Percentiles rank a stretch among this genome's conserved stretches.
phyloP scores from a whole-genome alignment of 1,140 invertebrate species.

The Megalonaias nervosa region DNA sequence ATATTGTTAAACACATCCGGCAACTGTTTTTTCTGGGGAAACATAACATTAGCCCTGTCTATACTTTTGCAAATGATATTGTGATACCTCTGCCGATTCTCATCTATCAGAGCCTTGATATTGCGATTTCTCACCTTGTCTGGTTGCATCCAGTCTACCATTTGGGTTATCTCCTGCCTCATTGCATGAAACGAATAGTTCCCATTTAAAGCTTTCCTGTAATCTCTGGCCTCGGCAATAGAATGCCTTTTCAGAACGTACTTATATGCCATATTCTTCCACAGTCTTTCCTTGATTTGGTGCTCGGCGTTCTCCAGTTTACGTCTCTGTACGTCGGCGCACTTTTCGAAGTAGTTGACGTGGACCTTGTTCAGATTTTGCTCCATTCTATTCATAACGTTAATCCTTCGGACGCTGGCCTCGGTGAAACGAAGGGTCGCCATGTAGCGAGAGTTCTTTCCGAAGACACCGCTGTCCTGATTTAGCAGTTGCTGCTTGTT shows the following conservation, averaged over 20 bases:
- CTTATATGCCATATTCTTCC: constrained; percentile 36
- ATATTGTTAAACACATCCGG: too few relatives aligned
- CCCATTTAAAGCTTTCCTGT: constrained; percentile 36
- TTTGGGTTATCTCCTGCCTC: constrained; percentile 37
- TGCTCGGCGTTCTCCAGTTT: constrained; percentile 9
- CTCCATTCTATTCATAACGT: constrained; percentile 27
- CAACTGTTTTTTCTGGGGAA: too few relatives aligned
- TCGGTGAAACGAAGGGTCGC: constrained; percentile 26
- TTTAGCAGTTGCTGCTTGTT: constrained; percentile 10
- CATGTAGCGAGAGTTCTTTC: constrained; percentile 36
- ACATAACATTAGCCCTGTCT: too few relatives aligned
- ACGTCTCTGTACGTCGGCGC: not conserved
- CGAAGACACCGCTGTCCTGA: constrained; percentile 11
- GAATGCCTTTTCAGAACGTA: constrained; percentile 39
- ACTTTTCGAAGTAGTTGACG: constrained; percentile 8
- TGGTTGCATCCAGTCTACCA: constrained; percentile 38
- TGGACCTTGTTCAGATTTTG: constrained; percentile 16
- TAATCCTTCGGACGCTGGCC: constrained; percentile 14
- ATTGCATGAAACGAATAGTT: constrained; percentile 37
- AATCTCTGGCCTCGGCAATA: constrained; percentile 19
- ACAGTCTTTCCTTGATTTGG: constrained; percentile 16
- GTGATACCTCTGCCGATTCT: constrained; percentile 24
- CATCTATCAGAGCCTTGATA: constrained; percentile 11
- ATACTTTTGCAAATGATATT: not conserved
- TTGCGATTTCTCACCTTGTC: constrained; percentile 27